These are phyloP conservation scores for Caenorhabditis briggsae DNA, from an alignment of 1,140 invertebrate species.

Conservation along the genomic window DNA sequence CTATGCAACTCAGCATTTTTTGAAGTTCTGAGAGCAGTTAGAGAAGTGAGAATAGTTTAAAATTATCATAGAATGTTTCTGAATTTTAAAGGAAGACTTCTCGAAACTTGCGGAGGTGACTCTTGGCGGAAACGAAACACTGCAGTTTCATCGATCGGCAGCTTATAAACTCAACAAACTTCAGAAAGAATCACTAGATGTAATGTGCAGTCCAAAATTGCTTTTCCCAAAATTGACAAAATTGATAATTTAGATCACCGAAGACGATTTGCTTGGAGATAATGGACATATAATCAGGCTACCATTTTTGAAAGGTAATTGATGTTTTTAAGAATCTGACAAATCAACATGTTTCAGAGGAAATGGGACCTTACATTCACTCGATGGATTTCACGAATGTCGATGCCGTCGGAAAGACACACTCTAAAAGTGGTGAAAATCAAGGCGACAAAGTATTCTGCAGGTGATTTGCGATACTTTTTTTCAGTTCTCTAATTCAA, in stretches of 20 bases:
- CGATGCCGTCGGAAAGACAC: slow-evolving; percentile 21
- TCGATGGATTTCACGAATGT: slow-evolving; percentile 18
- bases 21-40: slow-evolving; percentile 8
- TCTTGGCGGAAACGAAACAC: slow-evolving; percentile 20
- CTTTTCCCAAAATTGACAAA: neutral
- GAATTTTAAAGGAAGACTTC: slow-evolving; percentile 26
- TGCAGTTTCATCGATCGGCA: slow-evolving; percentile 33
- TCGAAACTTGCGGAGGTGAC: neutral
- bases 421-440: neutral
- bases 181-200: slow-evolving; percentile 26
- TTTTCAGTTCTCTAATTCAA: neutral
- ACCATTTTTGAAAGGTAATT: neutral
- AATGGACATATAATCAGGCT: slow-evolving; percentile 4
- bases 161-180: slow-evolving; percentile 26
- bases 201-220: neutral
- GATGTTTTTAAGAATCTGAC: neutral
- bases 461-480: neutral
- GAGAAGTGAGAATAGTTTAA: neutral
- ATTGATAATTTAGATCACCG: slow-evolving; percentile 2
- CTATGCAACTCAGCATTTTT: neutral
- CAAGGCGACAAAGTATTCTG: slow-evolving; percentile 1
- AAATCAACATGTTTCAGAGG: neutral
- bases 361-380: slow-evolving; percentile 24
- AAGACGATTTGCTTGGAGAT: slow-evolving; percentile 13
- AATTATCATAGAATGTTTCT: neutral